Base-by-base conservation (phyloP, 1,140 invertebrate genomes). In the Globodera ellingtonae region DNA sequence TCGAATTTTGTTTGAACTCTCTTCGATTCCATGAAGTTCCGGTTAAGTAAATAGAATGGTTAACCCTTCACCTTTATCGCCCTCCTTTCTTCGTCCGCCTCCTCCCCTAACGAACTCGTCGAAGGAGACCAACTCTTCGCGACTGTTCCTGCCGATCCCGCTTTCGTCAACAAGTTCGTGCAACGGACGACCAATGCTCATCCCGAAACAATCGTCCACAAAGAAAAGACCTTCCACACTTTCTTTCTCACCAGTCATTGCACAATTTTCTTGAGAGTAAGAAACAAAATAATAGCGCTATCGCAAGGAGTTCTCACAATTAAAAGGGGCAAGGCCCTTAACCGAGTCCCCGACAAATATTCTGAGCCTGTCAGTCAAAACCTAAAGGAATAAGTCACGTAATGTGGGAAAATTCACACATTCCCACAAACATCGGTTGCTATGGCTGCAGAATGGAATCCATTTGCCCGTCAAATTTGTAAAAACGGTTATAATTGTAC, bases 171-270 rank as follows among this genome's bases (percentile, higher is more conserved):
- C 71, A 3, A 73, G 24, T 21, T 56, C 75, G 52, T 74, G n/a
- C 56, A 72, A 52, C 18, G 48, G 24, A 15, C 79, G 47, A 15
- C 65, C 79, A n/a, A 80, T 50, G 18, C 44, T 21, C 21, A 35
- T 47, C 13, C 62, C 79, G 50, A 80, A 80, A 50, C 79, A 80
- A 21, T 77, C 72, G 44, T 80, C 79, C 7, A 80, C 56, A 21
- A 62, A 73, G 35, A 70, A 70, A 10, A 76, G 47, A 35, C 75
- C 73, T 71, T 52, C 52, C 47, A 9, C n/a, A 9, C 44, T 76
- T 66, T 59, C 10, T 59, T 59, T 10, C 5, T 5, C 56, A 59
- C 15, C 50, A 52, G 50, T 52, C 50, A 52, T 52, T 52, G 7
- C 50, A 52, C 7, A 52, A 52, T 52, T 4, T 13, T 5, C 50